Base-by-base conservation (phyloP, 2,888 invertebrate genomes). In the Hirudinaria manillensis region DNA sequence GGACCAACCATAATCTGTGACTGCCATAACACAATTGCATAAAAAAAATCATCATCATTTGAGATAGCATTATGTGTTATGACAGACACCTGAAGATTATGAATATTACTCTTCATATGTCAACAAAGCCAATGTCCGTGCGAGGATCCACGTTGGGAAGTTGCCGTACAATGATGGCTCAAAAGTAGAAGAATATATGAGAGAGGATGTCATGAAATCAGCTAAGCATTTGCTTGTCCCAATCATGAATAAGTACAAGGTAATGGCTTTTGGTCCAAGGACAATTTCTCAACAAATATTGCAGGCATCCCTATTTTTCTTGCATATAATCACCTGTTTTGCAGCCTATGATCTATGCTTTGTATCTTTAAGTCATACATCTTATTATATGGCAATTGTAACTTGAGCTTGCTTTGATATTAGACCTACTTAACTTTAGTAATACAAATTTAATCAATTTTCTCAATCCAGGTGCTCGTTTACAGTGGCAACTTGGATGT, bases 401-500 rank as follows among this genome's bases (percentile, higher is more conserved):
- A 45, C 16, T 10, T 45, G 45, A 45, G 16, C 16, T 45, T 45
- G 45, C 6, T 45, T 45, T 10, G 13, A 45, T 45, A 16, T 10
- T 6, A 45, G 45, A 45, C 45, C 16, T 45, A 16, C 10, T 45
- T 45, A 1, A n/a, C n/a, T n/a, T n/a, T 65, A 36, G 61, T 16
- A 21, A 32, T 3, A 29, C 16, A 36, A 32, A n/a, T 61, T 24
- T 73, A 34, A 3, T 34, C 16, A 7, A 34, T 34, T 21, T 16
- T 32, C 70, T 65, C 32, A 65, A 65, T 32, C 6, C 76, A 83
- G 83, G 89, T 93, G 24, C 88, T 94, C 67, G 88, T 94, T 77
- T 95, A 94, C 84, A 94, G 90, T 83, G 95, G 95, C 0, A 94
- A 95, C 83, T 84, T 95, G 78, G 95, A 96, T 84, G 91, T 95